Evolutionary conservation across 1,140 invertebrate species (phyloP), one percentile per base, ranked within the genome.

Genomic region (Lasioglossum baleicum): DNA sequence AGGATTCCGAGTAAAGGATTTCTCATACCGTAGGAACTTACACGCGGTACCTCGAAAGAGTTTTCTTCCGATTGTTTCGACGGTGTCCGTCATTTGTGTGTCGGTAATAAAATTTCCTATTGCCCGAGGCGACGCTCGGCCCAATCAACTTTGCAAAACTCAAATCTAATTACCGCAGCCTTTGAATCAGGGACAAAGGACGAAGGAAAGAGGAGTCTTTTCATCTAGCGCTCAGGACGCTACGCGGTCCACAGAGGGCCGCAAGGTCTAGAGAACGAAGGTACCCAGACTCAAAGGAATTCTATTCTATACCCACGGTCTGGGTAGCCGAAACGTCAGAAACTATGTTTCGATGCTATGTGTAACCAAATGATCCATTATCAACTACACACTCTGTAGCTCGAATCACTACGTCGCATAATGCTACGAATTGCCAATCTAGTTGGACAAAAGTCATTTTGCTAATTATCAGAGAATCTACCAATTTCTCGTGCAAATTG

Each of bases 121-220:
- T 71, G 71, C 64, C 72, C 85, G 35, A 65, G 61, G 67, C 75
- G 76, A 48, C 70, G 81, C 80, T 56, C 78, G 63, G 75, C 64
- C 77, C 82, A 84, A 87, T 87, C 81, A 82, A 87, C 84, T 87
- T 87, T 83, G 84, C 82, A 83, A 86, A 87, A 87, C 85, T 87
- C 84, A 79, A 86, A 87, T 87, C 85, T 84, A 86, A 86, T 87
- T 87, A 87, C 84, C 75, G 61, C 73, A 61, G 75, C 61, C 84
- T 81, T 86, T 86, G 84, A 83, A 81, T 83, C 75, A 65, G 71
- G 75, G 53, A 86, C 84, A 83, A 86, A 82, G 68, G 74, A 48
- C 22, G 40, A 61, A 71, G 44, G 66, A 71, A 63, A 79, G 67
- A 74, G 71, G 42, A 82, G 64, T 79, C 76, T 82, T 82, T 82